Evolutionary conservation across 1,140 invertebrate species (phyloP).

Genomic region (Caenorhabditis tropicalis): DNA sequence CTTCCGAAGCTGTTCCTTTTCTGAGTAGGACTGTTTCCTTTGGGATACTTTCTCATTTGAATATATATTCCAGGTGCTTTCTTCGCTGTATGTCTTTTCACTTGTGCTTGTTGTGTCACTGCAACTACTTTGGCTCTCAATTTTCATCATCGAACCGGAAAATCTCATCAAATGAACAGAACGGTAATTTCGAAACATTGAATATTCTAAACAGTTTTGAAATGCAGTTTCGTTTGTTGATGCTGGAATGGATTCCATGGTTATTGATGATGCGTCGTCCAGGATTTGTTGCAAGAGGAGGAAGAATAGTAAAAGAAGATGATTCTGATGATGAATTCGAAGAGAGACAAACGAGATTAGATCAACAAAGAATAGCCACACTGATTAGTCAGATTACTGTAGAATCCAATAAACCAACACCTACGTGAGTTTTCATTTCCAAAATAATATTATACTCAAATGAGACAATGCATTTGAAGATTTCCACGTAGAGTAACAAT

Average conservation of each 20-base stretch:
- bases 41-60: not conserved
- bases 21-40: constrained; percentile 79
- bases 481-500: constrained; percentile 1
- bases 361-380: constrained; percentile 33
- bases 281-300: constrained; percentile 43
- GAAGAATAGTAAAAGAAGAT: constrained; percentile 31
- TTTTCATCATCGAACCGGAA: constrained; percentile 94
- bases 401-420: constrained; percentile 43
- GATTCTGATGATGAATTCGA: constrained; percentile 32
- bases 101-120: constrained; percentile 97
- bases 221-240: constrained; percentile 54
- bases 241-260: constrained; percentile 60
- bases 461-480: no score
- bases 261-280: constrained; percentile 58
- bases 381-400: constrained; percentile 18
- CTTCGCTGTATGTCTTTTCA: constrained; percentile 99
- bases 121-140: constrained; percentile 97
- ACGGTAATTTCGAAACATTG: constrained; percentile 80
- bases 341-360: not conserved
- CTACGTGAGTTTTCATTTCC: not conserved
- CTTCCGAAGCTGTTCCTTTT: constrained; percentile 92
- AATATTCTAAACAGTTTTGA: not conserved
- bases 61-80: constrained; percentile 83
- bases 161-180: constrained; percentile 90
- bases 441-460: no score